phyloP scores from a whole-genome alignment of 1,140 invertebrate genomes.

The Dysdera silvatica region DNA sequence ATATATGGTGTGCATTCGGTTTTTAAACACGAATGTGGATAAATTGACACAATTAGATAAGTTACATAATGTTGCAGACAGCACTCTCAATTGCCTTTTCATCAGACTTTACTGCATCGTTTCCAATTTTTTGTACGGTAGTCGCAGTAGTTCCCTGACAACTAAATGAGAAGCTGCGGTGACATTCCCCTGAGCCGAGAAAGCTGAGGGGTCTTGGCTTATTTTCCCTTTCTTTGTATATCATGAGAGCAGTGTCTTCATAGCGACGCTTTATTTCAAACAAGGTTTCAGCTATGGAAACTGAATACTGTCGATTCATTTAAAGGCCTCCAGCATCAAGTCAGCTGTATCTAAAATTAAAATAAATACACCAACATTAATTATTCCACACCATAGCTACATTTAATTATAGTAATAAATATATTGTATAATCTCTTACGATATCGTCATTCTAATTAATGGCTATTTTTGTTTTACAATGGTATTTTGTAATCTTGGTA shows the following conservation, averaged over 20 bases:
- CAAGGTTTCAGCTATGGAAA: conserved; percentile 29
- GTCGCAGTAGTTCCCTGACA: conserved; percentile 47
- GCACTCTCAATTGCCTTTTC: conserved; percentile 37
- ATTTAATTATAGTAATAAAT: too few species aligned
- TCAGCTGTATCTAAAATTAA: too few species aligned
- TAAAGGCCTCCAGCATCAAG: too few species aligned
- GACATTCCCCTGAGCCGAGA: conserved; percentile 43
- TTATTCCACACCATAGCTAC: too few species aligned
- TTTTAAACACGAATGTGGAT: too few species aligned
- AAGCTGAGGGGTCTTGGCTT: conserved; percentile 13
- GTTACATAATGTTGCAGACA: conserved; percentile 31
- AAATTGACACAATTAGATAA: too few species aligned
- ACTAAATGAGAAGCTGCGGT: conserved; percentile 44
- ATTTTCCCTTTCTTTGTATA: conserved; percentile 39
- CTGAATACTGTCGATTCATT: conserved; percentile 36
- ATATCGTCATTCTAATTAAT: too few species aligned
- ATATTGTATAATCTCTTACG: too few species aligned
- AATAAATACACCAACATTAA: too few species aligned
- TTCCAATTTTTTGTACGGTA: conserved; percentile 36
- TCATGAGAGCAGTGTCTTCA: conserved; percentile 42
- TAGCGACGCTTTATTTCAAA: conserved; percentile 42
- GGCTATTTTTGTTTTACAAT: too few species aligned
- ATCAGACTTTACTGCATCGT: conserved; percentile 29
- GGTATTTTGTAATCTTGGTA: too few species aligned
- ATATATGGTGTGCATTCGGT: too few species aligned